A percentile compares a stretch with the other conserved stretches of the same genome.
Conservation (phyloP, 2,888 invertebrate species). For the Phrixothrix hirtus region DNA sequence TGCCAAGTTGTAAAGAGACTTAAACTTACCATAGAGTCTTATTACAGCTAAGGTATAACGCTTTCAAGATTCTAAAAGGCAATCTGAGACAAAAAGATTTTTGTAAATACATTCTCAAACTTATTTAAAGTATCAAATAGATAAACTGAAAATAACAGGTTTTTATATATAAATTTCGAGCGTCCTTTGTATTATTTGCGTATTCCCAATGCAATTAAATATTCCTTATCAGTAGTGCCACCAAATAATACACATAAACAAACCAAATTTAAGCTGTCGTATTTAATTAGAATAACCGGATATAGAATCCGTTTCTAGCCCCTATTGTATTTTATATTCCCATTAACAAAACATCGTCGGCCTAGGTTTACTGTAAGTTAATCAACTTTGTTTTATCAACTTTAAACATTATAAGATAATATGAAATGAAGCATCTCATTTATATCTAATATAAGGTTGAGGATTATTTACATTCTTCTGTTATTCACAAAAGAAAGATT, state of each 20-base stretch:
- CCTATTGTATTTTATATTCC: slow-evolving; percentile 25
- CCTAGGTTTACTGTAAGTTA: slow-evolving; percentile 14
- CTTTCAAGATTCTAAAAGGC: no score
- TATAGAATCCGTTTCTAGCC: slow-evolving; percentile 26
- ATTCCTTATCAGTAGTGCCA: slow-evolving; percentile 17
- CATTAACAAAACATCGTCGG: slow-evolving; percentile 17
- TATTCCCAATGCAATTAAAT: slow-evolving; percentile 25
- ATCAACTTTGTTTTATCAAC: slow-evolving; percentile 2
- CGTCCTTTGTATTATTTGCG: slow-evolving; percentile 9
- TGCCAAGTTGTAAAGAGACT: slow-evolving; percentile 21
- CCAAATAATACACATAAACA: slow-evolving; percentile 26
- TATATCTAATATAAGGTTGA: no score
- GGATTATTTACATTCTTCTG: no score
- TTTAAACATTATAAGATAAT: neutral
- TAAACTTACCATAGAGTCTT: slow-evolving; percentile 17
- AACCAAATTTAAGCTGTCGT: slow-evolving; percentile 24
- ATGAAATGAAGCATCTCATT: no score
- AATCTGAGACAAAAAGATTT: no score
- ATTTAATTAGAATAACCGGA: slow-evolving; percentile 30
- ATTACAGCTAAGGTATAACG: slow-evolving; percentile 9
- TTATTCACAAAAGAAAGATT: no score
- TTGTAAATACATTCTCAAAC: no score
- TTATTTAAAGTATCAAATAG: no score
- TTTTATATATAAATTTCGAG: no score
- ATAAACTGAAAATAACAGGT: no score